Base-by-base conservation (phyloP, 2,888 invertebrate species). In the Tineola bisselliella region DNA sequence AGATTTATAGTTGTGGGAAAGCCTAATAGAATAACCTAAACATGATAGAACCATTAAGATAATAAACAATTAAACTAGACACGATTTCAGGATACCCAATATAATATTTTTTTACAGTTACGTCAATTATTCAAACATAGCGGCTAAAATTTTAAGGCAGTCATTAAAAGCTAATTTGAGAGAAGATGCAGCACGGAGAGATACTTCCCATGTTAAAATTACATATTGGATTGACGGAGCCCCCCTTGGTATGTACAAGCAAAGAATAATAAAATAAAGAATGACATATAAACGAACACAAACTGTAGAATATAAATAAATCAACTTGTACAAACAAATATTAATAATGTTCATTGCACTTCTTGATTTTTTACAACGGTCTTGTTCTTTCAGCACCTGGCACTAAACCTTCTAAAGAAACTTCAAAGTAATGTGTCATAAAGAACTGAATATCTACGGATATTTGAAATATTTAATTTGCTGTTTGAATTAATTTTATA, bases 101-200 rank as follows among this genome's bases (percentile, higher is more conserved):
- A n/a, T n/a, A n/a, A n/a, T n/a, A n/a, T n/a, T n/a, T n/a, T 11
- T 31, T 38, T 44, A 33, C 8, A 97, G 96, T 80, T 97, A 97
- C 84, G 93, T 97, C 70, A 94, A 94, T 79, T 98, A 94, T 79
- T 97, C 97, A 18, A 94, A 93, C 72, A 95, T 97, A 72, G 96
- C 97, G 67, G 97, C 97, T 4, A 90, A 84, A 68, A 87, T 93
- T n/a, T 83, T 97, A 61, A 89, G 97, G 57, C 89, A 91, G 72
- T 91, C 94, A 1, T 79, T 97, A 63, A 97, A 96, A 77, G 72
- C 91, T 0, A 92, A 94, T 5, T 67, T 92, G 0, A 89, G 88
- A 67, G 88, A 77, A 0, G 95, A 94, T 6, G 95, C 95, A n/a
- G 69, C 79, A 2, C 95, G 93, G 71, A 89, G 96, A 15, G 91